Evolutionary conservation across 2,797 vertebrate genomes (phyloP).

Genomic region (Nyctalus aviator): DNA sequence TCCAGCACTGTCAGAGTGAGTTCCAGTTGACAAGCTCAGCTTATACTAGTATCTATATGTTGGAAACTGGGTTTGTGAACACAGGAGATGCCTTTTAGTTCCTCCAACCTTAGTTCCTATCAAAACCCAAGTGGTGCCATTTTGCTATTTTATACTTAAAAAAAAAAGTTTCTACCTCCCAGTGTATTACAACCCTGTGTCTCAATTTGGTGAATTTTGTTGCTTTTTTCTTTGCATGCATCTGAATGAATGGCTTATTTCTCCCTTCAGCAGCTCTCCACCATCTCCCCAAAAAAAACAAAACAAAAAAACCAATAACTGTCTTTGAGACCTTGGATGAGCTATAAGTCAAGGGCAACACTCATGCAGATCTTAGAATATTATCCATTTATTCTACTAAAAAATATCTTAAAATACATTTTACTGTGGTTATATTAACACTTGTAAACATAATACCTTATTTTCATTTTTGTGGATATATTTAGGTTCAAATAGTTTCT

Average conservation of each 20-base stretch:
- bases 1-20: neutral
- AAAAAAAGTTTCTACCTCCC: neutral
- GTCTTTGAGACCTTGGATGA: neutral
- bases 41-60: neutral
- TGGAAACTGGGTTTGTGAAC: conserved; percentile 9
- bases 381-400: neutral
- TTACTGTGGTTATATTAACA: neutral
- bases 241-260: neutral
- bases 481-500: neutral
- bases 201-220: neutral
- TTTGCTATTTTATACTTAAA: conserved; percentile 7
- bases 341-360: neutral
- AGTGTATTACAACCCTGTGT: neutral
- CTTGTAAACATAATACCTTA: conserved; percentile 6
- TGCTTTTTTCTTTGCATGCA: conserved; percentile 1
- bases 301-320: no score
- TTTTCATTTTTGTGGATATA: neutral
- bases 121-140: neutral
- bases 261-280: neutral
- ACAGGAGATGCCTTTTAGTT: neutral
- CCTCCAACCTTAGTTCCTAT: neutral
- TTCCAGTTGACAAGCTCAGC: conserved; percentile 7
- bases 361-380: neutral
- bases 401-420: neutral
- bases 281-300: neutral